These are phyloP conservation scores for Elgonia sp. DNA, from an alignment of 2,888 invertebrate species.

Conservation along the genomic window DNA sequence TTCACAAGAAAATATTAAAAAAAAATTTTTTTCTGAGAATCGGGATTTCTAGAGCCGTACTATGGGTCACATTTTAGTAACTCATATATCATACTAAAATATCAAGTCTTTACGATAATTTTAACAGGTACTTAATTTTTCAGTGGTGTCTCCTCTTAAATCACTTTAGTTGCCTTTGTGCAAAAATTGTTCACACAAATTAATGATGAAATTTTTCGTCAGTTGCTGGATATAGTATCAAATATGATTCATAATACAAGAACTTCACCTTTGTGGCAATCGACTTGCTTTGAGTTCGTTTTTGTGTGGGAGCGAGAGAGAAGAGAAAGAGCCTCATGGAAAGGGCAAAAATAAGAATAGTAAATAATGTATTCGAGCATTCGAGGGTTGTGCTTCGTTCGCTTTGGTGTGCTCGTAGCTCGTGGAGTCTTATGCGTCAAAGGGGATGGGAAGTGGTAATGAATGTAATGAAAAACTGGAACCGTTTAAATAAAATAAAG, in stretches of 20 bases:
- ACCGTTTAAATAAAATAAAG: conserved; percentile 86
- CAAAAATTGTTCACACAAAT: conserved; percentile 39
- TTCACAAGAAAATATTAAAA: no score
- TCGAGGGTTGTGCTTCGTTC: conserved; percentile 72
- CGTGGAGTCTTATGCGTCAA: conserved; percentile 73
- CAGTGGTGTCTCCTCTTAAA: no score
- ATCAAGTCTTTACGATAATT: no score
- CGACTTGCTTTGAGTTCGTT: conserved; percentile 63
- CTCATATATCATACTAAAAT: no score
- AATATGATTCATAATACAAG: conserved; percentile 58
- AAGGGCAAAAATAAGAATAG: conserved; percentile 84
- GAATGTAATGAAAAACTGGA: conserved; percentile 86
- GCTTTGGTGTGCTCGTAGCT: conserved; percentile 71
- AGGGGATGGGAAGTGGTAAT: conserved; percentile 82
- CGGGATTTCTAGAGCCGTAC: no score
- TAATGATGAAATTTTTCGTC: conserved; percentile 24
- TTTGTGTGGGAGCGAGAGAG: neutral
- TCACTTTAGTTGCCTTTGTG: conserved; percentile 11
- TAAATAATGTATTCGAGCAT: conserved; percentile 85
- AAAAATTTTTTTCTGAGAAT: no score
- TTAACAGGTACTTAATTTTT: no score
- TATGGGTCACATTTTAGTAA: no score
- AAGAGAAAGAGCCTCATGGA: conserved; percentile 69
- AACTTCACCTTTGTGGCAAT: conserved; percentile 57
- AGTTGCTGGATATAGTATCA: conserved; percentile 31